Evolutionary conservation across 1,140 invertebrate genomes (phyloP).

Genomic region (Bathynomus jamesi): DNA sequence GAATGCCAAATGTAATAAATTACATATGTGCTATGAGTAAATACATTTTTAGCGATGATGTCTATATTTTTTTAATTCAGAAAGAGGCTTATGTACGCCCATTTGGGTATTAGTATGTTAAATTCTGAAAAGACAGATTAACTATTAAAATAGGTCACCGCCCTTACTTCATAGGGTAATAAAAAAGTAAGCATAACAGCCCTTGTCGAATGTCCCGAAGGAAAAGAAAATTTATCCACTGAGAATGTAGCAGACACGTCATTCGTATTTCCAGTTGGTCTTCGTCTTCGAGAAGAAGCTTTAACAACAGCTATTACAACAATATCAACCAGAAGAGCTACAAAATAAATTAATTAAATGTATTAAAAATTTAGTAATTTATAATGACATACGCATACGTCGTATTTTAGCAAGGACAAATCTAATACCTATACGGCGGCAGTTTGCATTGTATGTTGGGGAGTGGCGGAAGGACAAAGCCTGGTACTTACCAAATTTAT

Average conservation of each 20-base stretch:
- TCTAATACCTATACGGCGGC: neutral
- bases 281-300: slow-evolving; percentile 61
- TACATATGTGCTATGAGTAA: no score
- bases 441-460: neutral
- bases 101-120: neutral
- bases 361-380: slow-evolving; percentile 42
- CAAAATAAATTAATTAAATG: no score
- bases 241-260: slow-evolving; percentile 53
- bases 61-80: neutral
- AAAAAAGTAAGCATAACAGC: slow-evolving; percentile 67
- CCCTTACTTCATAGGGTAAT: slow-evolving; percentile 27
- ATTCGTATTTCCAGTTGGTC: slow-evolving; percentile 58
- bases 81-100: neutral
- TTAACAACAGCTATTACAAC: slow-evolving; percentile 73
- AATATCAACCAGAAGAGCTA: slow-evolving; percentile 81
- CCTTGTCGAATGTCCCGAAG: slow-evolving; percentile 90
- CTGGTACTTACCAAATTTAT: no score
- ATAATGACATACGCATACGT: neutral
- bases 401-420: neutral
- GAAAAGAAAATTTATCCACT: slow-evolving; percentile 89
- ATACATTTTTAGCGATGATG: no score
- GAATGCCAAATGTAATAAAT: no score
- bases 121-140: neutral
- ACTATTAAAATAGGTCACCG: slow-evolving; percentile 45
- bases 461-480: neutral